These are phyloP conservation scores for Euura lappo DNA, from an alignment of 1,140 invertebrate genomes.

Conservation along the genomic window DNA sequence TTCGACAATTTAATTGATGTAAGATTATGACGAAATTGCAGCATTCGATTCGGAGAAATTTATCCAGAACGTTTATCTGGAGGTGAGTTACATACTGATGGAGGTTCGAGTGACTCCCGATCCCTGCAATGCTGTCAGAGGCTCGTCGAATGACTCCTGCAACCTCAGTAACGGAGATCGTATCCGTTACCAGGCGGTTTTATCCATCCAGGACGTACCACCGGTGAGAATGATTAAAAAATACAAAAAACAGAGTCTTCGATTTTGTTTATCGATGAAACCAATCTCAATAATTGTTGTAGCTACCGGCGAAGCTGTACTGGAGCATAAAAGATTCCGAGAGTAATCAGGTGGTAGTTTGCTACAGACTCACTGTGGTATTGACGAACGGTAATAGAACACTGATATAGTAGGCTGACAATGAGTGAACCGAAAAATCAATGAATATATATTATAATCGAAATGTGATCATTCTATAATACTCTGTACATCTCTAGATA, in stretches of 20 bases:
- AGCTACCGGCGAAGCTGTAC: neutral
- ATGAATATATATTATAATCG: too few relatives aligned
- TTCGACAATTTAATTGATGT: too few relatives aligned
- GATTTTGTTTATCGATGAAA: neutral
- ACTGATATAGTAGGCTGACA: too few relatives aligned
- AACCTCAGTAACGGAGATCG: neutral
- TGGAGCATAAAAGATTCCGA: slow-evolving; percentile 1
- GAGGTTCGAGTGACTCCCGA: neutral
- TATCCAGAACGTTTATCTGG: neutral
- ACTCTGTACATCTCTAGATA: too few relatives aligned
- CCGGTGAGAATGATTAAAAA: neutral
- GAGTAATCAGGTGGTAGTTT: neutral
- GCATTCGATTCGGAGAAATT: neutral
- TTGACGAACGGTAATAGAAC: neutral
- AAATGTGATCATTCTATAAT: too few relatives aligned
- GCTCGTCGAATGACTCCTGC: neutral
- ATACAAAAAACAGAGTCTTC: neutral
- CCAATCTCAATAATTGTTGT: neutral
- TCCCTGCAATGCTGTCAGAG: neutral
- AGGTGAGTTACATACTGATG: neutral
- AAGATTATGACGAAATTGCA: neutral
- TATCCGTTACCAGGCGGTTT: neutral
- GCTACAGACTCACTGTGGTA: slow-evolving; percentile 2
- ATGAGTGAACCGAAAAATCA: too few relatives aligned
- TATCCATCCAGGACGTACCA: neutral